Base-by-base conservation (phyloP, 2,888 invertebrate species). In the Drosophila maculinotata region DNA sequence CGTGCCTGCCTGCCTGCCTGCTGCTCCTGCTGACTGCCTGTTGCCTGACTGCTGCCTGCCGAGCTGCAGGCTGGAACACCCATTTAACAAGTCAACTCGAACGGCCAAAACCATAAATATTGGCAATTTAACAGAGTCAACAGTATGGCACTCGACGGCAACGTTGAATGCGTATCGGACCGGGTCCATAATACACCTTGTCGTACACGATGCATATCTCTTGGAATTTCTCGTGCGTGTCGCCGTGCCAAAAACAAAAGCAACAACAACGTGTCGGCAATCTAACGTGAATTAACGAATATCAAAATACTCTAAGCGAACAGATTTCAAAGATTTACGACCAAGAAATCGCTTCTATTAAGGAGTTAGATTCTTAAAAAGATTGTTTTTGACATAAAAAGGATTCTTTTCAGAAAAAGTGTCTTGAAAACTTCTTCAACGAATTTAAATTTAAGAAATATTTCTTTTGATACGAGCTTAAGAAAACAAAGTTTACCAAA, bases 201-300 rank as follows among this genome's bases (percentile, higher is more conserved):
- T 91, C 90, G 90, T 89, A 91, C 91, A 91, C 88, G 91, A 91
- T 91, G 89, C 89, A 91, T 91, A 91, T 91, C 91, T 89, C 78
- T 76, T 69, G 77, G 87, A 85, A 82, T 85, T 87, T 83, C 74
- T 87, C 76, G 81, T 82, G 81, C 87, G 87, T 82, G 81, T 90
- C 79, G 89, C 76, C 79, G 89, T 80, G 90, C 81, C 87, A 86
- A 80, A 83, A 86, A 73, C 71, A 71, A 73, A 59, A 60, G 33
- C 65, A 65, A 70, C 48, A 59, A 44, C 53, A 36, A 31, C 33
- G 8, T 8, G n/a, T 20, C 31, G 6, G 17, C 15, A 20, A 26
- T 1, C n/a, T 23, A 58, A 35, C 3, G 15, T 6, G 1, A 14
- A 9, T 9, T 51, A 36, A n/a, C 38, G 49, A 67, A 51, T 8